phyloP scores from a whole-genome alignment of 2,113 vertebrate genomes.

The Daphoenositta chrysoptera region DNA sequence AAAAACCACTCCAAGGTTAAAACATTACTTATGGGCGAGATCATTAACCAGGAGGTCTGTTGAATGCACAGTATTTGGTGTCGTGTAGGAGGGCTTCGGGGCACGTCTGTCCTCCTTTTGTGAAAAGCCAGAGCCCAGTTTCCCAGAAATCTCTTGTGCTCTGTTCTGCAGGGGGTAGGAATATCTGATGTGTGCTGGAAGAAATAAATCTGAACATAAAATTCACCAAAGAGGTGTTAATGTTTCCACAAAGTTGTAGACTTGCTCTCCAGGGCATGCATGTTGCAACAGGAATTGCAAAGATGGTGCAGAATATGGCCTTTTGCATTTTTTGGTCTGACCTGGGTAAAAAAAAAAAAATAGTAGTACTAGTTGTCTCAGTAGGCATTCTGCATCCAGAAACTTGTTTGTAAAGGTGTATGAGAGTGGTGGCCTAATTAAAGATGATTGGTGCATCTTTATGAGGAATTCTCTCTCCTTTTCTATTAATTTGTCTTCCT shows the following conservation, averaged over 20 bases:
- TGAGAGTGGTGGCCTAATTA: background rate
- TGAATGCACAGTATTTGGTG: conserved; percentile 1
- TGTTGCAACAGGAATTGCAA: background rate
- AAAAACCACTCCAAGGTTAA: conserved; percentile 56
- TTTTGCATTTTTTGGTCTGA: background rate
- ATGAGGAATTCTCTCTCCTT: background rate
- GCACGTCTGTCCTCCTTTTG: background rate
- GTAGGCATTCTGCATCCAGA: background rate
- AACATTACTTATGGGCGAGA: conserved; percentile 64
- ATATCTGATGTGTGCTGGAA: background rate
- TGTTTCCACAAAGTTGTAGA: background rate
- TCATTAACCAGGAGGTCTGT: conserved; percentile 63
- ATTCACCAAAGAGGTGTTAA: background rate
- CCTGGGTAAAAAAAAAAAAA: background rate
- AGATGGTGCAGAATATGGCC: background rate
- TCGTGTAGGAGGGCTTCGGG: conserved; percentile 1
- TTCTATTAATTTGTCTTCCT: background rate
- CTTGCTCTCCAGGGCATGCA: background rate
- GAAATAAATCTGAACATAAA: background rate
- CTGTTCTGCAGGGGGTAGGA: background rate
- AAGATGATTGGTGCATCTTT: background rate
- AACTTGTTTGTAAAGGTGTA: background rate
- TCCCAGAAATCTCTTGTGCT: background rate
- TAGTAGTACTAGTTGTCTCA: background rate
- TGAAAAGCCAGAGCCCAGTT: background rate